Evolutionary conservation across 2,797 vertebrate species (phyloP).

Genomic region (Parauchenoglanis punctatus): DNA sequence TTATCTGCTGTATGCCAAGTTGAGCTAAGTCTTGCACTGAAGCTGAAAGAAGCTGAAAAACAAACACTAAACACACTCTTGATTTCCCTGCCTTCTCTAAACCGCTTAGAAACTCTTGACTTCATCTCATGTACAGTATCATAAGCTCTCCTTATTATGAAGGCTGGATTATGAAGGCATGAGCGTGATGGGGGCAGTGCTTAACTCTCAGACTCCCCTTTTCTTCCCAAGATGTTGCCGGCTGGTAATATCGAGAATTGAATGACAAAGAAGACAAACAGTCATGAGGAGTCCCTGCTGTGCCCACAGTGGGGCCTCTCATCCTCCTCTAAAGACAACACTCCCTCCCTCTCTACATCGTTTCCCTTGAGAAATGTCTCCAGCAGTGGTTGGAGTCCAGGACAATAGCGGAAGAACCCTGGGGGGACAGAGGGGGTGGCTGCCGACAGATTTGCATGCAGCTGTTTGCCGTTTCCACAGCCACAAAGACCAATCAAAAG

Average conservation of each 20-base stretch:
- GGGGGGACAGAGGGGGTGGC: constrained; percentile 68
- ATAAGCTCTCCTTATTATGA: constrained; percentile 62
- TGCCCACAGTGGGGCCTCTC: constrained; percentile 80
- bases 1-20: constrained; percentile 13
- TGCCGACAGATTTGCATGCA: constrained; percentile 89
- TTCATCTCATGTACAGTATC: constrained; percentile 63
- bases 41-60: constrained; percentile 56
- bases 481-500: constrained; percentile 89
- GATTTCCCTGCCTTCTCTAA: constrained; percentile 50
- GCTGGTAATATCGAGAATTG: constrained; percentile 75
- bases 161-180: constrained; percentile 77
- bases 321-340: constrained; percentile 84
- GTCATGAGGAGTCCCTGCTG: constrained; percentile 78
- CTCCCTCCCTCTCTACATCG: constrained; percentile 25
- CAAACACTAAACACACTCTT: constrained; percentile 52
- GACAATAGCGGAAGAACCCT: constrained; percentile 86
- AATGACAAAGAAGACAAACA: constrained; percentile 80
- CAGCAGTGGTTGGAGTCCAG: constrained; percentile 83
- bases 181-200: constrained; percentile 71
- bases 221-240: constrained; percentile 79
- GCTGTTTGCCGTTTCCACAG: constrained; percentile 95
- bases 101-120: constrained; percentile 64
- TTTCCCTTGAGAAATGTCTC: constrained; percentile 81
- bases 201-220: constrained; percentile 79
- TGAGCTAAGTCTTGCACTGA: background rate